phyloP scores from a whole-genome alignment of 37 sponge, comb jelly and placozoan genomes.

The Aplysina aerophoba region DNA sequence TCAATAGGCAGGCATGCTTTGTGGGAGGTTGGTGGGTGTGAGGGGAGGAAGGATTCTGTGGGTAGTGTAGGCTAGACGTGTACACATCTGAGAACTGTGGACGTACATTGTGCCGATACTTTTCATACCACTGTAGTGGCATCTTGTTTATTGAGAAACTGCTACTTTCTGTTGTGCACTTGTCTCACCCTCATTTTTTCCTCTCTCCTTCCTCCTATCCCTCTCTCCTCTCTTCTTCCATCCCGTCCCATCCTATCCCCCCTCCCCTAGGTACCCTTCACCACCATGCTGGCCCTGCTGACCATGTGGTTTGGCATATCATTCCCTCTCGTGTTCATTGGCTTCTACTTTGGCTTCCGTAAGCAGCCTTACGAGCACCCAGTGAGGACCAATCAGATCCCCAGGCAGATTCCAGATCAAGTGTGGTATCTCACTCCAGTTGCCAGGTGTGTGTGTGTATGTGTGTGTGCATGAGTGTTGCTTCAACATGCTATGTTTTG shows the following conservation, averaged over 20 bases:
- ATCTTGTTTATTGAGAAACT: too few relatives aligned
- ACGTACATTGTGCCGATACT: too few relatives aligned
- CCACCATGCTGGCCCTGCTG: constrained; percentile 88
- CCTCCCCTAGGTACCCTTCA: constrained; percentile 82
- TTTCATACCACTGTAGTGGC: too few relatives aligned
- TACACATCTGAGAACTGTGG: too few relatives aligned
- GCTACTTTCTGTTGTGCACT: neutral
- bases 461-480: neutral
- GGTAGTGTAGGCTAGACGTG: too few relatives aligned
- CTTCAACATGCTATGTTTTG: neutral
- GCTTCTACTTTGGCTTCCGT: constrained; percentile 96
- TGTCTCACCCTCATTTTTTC: neutral
- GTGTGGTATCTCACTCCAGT: constrained; percentile 85
- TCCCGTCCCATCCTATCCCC: neutral
- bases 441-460: constrained; percentile 53
- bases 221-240: neutral
- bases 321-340: constrained; percentile 88
- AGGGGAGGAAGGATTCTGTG: neutral
- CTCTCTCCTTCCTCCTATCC: neutral
- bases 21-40: neutral
- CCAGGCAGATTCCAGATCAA: constrained; percentile 94
- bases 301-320: constrained; percentile 92
- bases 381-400: constrained; percentile 97
- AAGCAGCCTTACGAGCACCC: constrained; percentile 98
- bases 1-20: neutral